Base-by-base conservation (phyloP, 2,797 vertebrate genomes). In the Centropyge bicolor region DNA sequence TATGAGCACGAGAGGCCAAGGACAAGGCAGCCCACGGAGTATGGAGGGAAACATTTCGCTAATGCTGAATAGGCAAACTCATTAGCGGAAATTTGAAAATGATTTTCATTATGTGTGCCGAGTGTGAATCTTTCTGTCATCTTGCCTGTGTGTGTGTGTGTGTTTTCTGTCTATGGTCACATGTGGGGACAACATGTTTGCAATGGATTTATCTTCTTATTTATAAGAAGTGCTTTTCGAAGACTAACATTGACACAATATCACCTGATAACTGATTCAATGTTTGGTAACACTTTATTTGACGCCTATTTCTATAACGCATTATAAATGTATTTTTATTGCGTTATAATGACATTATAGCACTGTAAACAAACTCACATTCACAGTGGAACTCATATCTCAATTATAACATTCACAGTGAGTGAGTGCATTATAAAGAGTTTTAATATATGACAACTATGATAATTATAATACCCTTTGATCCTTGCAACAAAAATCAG, bases 1-100 rank as follows among this genome's bases (percentile, higher is more conserved):
- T 12, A 6, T 69, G 71, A 63, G 45, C 45, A 56, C 41, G 59
- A 76, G 45, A 56, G 41, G 54, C 46, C 74, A 69, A 87, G 62
- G 80, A 83, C 69, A 52, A 62, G n/a, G 24, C 41, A 46, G 63
- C 5, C 27, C n/a, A 19, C 17, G 62, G 31, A 68, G 27, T 51
- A 54, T 43, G 31, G 35, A 59, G 27, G 49, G 43, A 76, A 75
- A 75, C 13, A 24, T 80, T 60, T 74, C 11, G 43, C 22, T 40
- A 19, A 65, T 69, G 56, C 41, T 68, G 65, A 82, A 38, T 12
- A 55, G 48, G 64, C 51, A 56, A 63, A 80, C 13, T 61, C 36
- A 64, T 77, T 61, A 68, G 48, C 10, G 24, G 40, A 27, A 66
- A 49, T 76, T 27, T 52, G 22, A 57, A 74, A 67, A 46, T 51